These are phyloP conservation scores for Sebastes trivittatus DNA, from an alignment of 2,797 vertebrate genomes.

Conservation along the genomic window DNA sequence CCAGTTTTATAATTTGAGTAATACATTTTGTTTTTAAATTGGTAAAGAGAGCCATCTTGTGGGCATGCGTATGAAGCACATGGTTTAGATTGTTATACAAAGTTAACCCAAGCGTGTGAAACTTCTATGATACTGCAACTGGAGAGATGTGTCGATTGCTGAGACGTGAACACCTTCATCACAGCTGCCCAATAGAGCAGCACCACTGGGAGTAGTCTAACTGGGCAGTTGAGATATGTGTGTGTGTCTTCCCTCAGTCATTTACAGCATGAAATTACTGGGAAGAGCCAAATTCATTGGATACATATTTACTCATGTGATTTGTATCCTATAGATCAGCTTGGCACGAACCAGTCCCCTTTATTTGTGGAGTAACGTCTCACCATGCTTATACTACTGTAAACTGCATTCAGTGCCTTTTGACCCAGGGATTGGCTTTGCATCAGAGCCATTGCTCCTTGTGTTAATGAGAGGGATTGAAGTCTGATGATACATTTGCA, in stretches of 20 bases:
- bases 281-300: too few relatives aligned
- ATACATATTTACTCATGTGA: too few relatives aligned
- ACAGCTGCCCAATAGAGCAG: not conserved
- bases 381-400: not conserved
- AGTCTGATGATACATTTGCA: not conserved
- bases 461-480: not conserved
- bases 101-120: not conserved
- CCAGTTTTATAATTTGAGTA: not conserved
- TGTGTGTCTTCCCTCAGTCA: not conserved
- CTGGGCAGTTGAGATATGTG: not conserved
- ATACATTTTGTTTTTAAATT: not conserved
- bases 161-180: not conserved
- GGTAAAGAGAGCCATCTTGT: constrained; percentile 40
- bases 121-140: not conserved
- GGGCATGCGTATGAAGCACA: not conserved
- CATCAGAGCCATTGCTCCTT: not conserved
- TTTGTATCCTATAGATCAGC: not conserved
- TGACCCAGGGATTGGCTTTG: too few relatives aligned
- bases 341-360: not conserved
- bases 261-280: not conserved
- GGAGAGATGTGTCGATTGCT: not conserved
- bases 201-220: not conserved
- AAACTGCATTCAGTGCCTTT: not conserved
- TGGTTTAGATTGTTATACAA: not conserved
- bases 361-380: not conserved